Conservation (phyloP, 2,113 vertebrate genomes). For the Manacus vitellinus region DNA sequence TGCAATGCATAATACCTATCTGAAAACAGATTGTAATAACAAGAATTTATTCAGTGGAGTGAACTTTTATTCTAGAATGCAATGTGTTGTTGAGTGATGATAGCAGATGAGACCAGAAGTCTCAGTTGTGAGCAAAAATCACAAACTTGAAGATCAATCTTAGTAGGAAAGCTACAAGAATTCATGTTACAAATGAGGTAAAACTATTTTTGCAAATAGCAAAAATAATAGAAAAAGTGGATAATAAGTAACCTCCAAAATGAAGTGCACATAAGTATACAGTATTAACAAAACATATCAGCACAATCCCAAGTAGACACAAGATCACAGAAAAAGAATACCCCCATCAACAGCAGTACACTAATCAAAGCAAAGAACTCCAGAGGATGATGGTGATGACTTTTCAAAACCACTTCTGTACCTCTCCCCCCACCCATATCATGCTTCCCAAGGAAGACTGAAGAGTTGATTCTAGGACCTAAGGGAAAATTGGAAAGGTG, state of each 20-base stretch:
- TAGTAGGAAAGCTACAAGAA: not conserved
- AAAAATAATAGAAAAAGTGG: not conserved
- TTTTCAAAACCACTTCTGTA: not conserved
- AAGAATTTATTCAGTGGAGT: not conserved
- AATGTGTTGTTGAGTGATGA: not conserved
- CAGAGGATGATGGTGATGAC: not conserved
- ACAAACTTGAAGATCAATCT: not conserved
- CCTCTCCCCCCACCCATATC: not conserved
- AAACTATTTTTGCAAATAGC: not conserved
- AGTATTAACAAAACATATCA: rapidly evolving
- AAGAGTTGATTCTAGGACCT: not conserved
- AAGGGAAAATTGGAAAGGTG: not conserved
- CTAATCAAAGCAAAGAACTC: not conserved
- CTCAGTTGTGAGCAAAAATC: not conserved
- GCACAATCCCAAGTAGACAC: not conserved
- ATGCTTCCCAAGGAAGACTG: not conserved
- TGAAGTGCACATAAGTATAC: not conserved
- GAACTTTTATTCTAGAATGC: not conserved
- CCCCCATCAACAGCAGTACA: not conserved
- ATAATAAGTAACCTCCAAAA: not conserved
- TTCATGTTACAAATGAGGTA: not conserved
- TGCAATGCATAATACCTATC: not conserved
- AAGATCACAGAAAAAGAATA: not conserved
- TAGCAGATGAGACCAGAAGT: not conserved
- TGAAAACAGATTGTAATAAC: not conserved